phyloP scores from a whole-genome alignment of 2,797 vertebrate genomes.

The Sebastes hopkinsi region DNA sequence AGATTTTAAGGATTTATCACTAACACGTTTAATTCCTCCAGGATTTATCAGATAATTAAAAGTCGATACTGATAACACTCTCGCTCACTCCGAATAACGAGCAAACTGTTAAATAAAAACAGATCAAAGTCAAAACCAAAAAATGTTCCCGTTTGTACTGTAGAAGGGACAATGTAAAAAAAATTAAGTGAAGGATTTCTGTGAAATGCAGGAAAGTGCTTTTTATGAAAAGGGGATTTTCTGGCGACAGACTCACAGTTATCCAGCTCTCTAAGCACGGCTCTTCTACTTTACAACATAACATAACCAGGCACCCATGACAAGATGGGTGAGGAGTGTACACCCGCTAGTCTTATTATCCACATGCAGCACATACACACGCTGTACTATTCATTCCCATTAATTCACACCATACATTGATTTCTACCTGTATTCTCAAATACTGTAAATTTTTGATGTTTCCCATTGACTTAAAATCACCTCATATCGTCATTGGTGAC shows the following conservation, averaged over 20 bases:
- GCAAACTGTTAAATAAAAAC: slow-evolving; percentile 19
- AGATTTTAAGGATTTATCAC: background rate
- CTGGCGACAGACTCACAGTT: slow-evolving; percentile 38
- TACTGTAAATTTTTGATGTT: background rate
- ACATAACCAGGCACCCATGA: slow-evolving; percentile 18
- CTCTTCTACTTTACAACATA: slow-evolving; percentile 36
- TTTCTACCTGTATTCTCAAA: background rate
- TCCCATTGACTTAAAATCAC: slow-evolving; percentile 22
- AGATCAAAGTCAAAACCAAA: slow-evolving; percentile 26
- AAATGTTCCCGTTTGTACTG: slow-evolving; percentile 17
- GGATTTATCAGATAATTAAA: slow-evolving; percentile 23
- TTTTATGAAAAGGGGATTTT: slow-evolving; percentile 59
- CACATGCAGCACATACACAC: background rate
- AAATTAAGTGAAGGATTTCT: slow-evolving; percentile 53
- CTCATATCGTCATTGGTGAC: slow-evolving; percentile 36
- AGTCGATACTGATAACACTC: background rate
- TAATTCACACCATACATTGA: background rate
- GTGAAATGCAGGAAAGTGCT: slow-evolving; percentile 51
- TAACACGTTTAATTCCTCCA: background rate
- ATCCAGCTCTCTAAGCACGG: slow-evolving; percentile 39
- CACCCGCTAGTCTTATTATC: slow-evolving; percentile 14
- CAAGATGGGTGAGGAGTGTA: slow-evolving; percentile 13
- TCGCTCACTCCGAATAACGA: background rate
- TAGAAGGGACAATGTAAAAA: slow-evolving; percentile 26
- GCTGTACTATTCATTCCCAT: background rate